Evolutionary conservation across 2,888 invertebrate species (phyloP).

Genomic region (Calameuta idolon): DNA sequence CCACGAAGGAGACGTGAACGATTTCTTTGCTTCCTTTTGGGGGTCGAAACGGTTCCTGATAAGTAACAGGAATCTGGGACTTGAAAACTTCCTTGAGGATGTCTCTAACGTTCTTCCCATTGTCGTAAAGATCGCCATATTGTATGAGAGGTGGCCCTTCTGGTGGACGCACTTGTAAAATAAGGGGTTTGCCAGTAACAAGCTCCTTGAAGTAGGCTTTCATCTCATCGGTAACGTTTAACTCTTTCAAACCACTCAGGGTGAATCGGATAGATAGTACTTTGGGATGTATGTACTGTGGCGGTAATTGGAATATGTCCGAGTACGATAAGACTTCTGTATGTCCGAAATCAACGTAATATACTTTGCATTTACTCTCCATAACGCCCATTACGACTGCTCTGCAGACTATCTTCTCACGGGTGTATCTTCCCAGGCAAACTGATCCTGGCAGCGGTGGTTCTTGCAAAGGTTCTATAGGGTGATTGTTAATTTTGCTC

Average conservation of each 20-base stretch:
- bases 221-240: slow-evolving; percentile 71
- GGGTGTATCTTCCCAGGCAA: slow-evolving; percentile 80
- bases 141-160: slow-evolving; percentile 80
- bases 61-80: slow-evolving; percentile 28
- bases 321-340: slow-evolving; percentile 78
- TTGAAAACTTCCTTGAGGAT: slow-evolving; percentile 62
- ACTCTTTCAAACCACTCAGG: slow-evolving; percentile 75
- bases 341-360: slow-evolving; percentile 86
- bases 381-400: slow-evolving; percentile 82
- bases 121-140: slow-evolving; percentile 78
- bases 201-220: slow-evolving; percentile 80
- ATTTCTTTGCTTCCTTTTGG: slow-evolving; percentile 37
- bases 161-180: slow-evolving; percentile 76
- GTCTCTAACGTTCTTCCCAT: slow-evolving; percentile 72
- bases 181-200: slow-evolving; percentile 74
- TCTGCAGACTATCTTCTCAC: slow-evolving; percentile 78
- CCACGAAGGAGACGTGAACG: slow-evolving; percentile 74
- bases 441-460: slow-evolving; percentile 81
- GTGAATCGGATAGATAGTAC: slow-evolving; percentile 83
- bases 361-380: slow-evolving; percentile 79
- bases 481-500: slow-evolving; percentile 77
- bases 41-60: slow-evolving; percentile 38
- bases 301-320: slow-evolving; percentile 81
- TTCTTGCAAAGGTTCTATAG: slow-evolving; percentile 72
- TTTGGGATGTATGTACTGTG: slow-evolving; percentile 77